A percentile compares a stretch with the other conserved stretches of the same genome.
These are phyloP conservation scores for Dasyprocta punctata DNA, from an alignment of 2,113 vertebrate species.

Conservation along the genomic window DNA sequence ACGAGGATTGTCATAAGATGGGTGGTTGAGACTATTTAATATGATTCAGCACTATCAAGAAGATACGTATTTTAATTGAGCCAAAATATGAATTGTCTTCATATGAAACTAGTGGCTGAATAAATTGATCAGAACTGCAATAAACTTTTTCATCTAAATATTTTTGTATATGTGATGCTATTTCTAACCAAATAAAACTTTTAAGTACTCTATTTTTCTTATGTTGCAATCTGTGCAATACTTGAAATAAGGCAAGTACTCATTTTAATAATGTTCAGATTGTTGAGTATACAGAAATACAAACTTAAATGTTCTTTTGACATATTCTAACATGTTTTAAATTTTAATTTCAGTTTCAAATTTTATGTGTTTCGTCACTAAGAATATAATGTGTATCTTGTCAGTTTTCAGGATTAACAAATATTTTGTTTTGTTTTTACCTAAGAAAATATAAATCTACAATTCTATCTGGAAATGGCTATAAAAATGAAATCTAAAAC, in stretches of 20 bases:
- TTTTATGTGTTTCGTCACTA: neutral
- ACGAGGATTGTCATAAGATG: neutral
- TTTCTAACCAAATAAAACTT: slow-evolving; percentile 41
- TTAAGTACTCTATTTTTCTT: slow-evolving; percentile 7
- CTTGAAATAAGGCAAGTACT: neutral
- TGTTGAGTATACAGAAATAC: slow-evolving; percentile 10
- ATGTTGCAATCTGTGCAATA: neutral
- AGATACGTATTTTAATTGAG: neutral
- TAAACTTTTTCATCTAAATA: slow-evolving; percentile 24
- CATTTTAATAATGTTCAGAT: neutral
- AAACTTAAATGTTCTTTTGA: neutral
- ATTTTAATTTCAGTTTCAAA: neutral
- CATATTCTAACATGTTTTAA: slow-evolving; percentile 34
- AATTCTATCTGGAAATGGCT: neutral
- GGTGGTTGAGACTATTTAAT: neutral
- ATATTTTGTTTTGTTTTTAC: neutral
- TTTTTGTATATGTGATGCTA: neutral
- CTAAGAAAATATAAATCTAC: neutral
- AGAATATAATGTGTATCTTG: neutral
- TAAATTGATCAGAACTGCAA: neutral
- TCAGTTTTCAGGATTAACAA: slow-evolving; percentile 29
- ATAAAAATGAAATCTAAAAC: slow-evolving; percentile 42
- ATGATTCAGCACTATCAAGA: neutral
- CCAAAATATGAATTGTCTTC: neutral
- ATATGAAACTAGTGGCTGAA: neutral